Base-by-base conservation (phyloP, 2,888 invertebrate genomes). In the Erebia ligea region DNA sequence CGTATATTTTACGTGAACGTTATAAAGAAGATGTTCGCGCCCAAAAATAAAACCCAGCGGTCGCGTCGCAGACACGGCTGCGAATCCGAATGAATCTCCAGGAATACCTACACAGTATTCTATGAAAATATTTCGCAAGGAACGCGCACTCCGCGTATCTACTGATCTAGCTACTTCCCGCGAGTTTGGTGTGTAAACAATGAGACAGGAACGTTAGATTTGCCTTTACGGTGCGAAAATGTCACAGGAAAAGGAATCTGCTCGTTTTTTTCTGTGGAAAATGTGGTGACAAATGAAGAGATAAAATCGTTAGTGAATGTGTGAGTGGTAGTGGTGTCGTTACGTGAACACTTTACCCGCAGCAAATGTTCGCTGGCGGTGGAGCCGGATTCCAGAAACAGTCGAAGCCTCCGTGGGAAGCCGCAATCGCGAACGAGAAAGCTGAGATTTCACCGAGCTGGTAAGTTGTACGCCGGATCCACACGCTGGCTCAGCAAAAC, bases 351-450 rank as follows among this genome's bases (percentile, higher is more conserved):
- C 10, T 54, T 19, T 19, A 19, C 15, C 19, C 9, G 19, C 10
- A 17, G n/a, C 65, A 50, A 76, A 92, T 92, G 92, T 91, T 92
- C 73, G 91, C 91, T 77, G 91, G 91, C 2, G 91, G 91, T 10
- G 91, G 91, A 40, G 91, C 91, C 11, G 91, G 91, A 10, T 91
- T 91, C 73, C 91, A 91, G 74, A 91, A 90, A 79, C 89, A 89
- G 78, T 89, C 90, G 3, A 91, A 91, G 73, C 91, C 91, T 57
- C 91, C 91, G 19, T 91, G 91, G 91, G 91, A 91, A 78, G 86
- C 79, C 73, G 75, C 81, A 58, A 85, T 79, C 73, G 71, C 80
- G 0, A 81, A 80, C 71, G 76, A 54, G 10, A 54, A 54, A 19
- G 54, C 84, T 1, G 89, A 91, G 66, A 77, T 87, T 9, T 78